Evolutionary conservation across 2,113 vertebrate genomes (phyloP).

Genomic region (Onychorhynchus coronatus): DNA sequence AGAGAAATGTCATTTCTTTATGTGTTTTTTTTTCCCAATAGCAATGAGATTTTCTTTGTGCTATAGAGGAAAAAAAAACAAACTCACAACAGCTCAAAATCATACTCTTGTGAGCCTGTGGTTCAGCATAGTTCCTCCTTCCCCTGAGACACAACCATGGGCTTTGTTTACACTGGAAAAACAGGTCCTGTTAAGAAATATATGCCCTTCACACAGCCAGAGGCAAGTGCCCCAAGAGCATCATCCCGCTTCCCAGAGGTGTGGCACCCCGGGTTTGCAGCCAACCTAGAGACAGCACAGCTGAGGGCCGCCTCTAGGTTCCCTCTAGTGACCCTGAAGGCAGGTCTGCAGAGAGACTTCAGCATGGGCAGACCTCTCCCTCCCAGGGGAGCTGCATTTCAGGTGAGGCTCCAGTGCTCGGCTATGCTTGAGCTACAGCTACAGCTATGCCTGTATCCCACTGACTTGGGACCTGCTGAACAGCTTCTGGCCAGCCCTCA

Average conservation of each 20-base stretch:
- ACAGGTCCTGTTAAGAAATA: neutral
- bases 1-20: neutral
- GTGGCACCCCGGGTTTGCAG: neutral
- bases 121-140: neutral
- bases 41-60: neutral
- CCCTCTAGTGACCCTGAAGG: neutral
- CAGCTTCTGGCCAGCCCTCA: neutral
- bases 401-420: neutral
- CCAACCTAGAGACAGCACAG: rapidly evolving
- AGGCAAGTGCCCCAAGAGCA: neutral
- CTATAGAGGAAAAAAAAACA: neutral
- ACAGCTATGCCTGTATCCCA: neutral
- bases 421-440: neutral
- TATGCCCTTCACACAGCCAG: neutral
- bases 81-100: neutral
- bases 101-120: neutral
- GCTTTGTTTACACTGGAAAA: neutral
- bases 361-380: rapidly evolving
- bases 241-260: neutral
- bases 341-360: neutral
- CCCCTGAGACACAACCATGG: neutral
- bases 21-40: neutral
- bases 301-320: neutral
- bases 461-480: rapidly evolving
- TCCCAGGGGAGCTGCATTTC: neutral